A percentile compares a stretch with the other conserved stretches of the same genome.
phyloP scores from a whole-genome alignment of 2,797 vertebrate genomes.

The Xyrichtys novacula region DNA sequence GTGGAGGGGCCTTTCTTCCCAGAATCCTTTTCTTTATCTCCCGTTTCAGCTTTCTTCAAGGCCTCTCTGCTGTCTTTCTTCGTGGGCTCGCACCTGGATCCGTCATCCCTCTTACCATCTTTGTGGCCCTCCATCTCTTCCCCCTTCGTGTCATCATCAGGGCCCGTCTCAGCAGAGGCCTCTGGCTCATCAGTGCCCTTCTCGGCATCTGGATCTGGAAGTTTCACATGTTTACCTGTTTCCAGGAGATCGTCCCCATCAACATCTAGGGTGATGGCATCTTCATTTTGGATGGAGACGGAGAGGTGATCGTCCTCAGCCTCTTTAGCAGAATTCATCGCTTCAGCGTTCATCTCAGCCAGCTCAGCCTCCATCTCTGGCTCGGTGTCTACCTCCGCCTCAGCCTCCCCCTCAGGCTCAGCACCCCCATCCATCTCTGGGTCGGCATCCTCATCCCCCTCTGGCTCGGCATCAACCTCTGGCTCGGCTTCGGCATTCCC shows the following conservation, averaged over 20 bases:
- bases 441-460: constrained; percentile 52
- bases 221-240: constrained; percentile 99
- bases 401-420: constrained; percentile 44
- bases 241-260: constrained; percentile 99
- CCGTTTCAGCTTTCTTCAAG: constrained; percentile 97
- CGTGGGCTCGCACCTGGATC: constrained; percentile 90
- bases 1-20: constrained; percentile 99
- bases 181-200: constrained; percentile 94
- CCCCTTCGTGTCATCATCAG: constrained; percentile 91
- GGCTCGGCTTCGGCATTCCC: constrained; percentile 47
- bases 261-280: constrained; percentile 99
- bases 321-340: constrained; percentile 93
- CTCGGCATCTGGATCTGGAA: constrained; percentile 99
- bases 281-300: constrained; percentile 99
- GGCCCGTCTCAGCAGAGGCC: constrained; percentile 90
- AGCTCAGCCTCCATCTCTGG: constrained; percentile 79
- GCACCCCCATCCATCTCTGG: constrained; percentile 51
- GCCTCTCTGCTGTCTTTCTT: constrained; percentile 98
- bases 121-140: constrained; percentile 92
- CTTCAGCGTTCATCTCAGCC: constrained; percentile 92
- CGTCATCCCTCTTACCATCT: constrained; percentile 98
- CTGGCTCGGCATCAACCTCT: constrained; percentile 65
- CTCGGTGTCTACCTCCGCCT: constrained; percentile 54
- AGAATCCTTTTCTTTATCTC: constrained; percentile 99
- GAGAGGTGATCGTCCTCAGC: constrained; percentile 98